Evolutionary conservation across 2,888 invertebrate genomes (phyloP), one percentile per base, ranked within the genome.

Genomic region (Dexiosoma caninum): DNA sequence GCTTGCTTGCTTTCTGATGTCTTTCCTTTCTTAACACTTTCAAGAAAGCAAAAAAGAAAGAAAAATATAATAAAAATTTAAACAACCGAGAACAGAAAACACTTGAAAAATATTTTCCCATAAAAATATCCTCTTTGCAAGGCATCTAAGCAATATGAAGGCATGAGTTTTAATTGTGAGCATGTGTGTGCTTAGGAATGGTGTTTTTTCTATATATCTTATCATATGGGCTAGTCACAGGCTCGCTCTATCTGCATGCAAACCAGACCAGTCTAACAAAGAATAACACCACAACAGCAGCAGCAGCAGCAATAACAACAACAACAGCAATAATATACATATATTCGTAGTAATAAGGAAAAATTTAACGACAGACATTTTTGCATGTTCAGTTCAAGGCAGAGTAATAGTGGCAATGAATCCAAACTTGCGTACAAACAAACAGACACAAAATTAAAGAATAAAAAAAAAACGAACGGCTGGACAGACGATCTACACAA

Each of bases 361-460:
- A 71, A 35, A 42, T 67, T 62, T 64, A 46, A 44, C 51, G 53
- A 72, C 71, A 72, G 62, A 72, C 53, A 72, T 64, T 64, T 72
- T 72, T 72, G 81, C 81, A 77, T 81, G 81, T 81, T 81, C 30
- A 62, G 60, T 77, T 77, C 77, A 77, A 77, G 77, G 77, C 81
- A 78, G 78, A 51, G 60, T 67, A 51, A 72, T 74, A 62, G 67
- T 77, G 81, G 69, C 71, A 71, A 72, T 77, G 81, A 77, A 72
- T 69, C 42, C 46, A 78, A 64, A 64, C 37, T 70, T 57, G 64
- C 51, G 12, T 55, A 30, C 10, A 27, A 35, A 55, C 40, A 35
- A 49, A 21, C 46, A 49, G 40, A 21, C 46, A 49, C 9, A 21
- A 51, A 19, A 51, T n/a, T 30, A 42, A 55, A 53, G n/a, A 8